Base-by-base conservation (phyloP, 2,888 invertebrate genomes). In the Acleris emargana region DNA sequence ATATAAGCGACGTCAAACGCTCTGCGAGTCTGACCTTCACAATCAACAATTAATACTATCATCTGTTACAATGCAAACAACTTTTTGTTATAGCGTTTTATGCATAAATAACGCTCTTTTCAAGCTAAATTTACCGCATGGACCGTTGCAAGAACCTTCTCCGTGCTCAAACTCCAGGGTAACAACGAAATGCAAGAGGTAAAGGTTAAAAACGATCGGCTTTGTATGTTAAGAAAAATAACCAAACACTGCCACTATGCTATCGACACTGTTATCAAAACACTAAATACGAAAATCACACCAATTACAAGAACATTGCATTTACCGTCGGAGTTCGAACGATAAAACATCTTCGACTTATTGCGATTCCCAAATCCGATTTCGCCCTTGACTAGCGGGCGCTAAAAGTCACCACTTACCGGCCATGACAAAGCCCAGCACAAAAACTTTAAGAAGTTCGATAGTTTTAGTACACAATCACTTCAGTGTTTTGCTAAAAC, bases 401-500 rank as follows among this genome's bases (percentile, higher is more conserved):
- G 89, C 89, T 87, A 91, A 92, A 93, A 93, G 91, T 92, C 92
- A 90, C 91, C 93, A 95, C 95, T 95, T 95, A 95, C 95, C 95
- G 95, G 95, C 95, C 96, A 96, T 96, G 95, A 95, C 95, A 95
- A 94, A 94, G 88, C 91, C 92, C 91, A 91, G 92, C 92, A 91
- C 91, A 88, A 90, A 85, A 90, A 91, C 89, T 91, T 86, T 88
- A 87, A 84, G 86, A 88, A 91, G 89, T 91, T 89, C 84, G 73
- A 91, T 86, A 91, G 89, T 93, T 88, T 88, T 85, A 87, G 76
- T 82, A 85, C 93, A 92, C 93, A 91, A 89, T 87, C 91, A 91
- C 91, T 86, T 82, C 75, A 87, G 80, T 83, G 87, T 88, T 88
- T 88, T 84, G 82, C 84, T 92, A 93, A 91, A 92, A 92, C 92